phyloP scores from a whole-genome alignment of 2,888 invertebrate genomes.

The Myopa tessellatipennis region DNA sequence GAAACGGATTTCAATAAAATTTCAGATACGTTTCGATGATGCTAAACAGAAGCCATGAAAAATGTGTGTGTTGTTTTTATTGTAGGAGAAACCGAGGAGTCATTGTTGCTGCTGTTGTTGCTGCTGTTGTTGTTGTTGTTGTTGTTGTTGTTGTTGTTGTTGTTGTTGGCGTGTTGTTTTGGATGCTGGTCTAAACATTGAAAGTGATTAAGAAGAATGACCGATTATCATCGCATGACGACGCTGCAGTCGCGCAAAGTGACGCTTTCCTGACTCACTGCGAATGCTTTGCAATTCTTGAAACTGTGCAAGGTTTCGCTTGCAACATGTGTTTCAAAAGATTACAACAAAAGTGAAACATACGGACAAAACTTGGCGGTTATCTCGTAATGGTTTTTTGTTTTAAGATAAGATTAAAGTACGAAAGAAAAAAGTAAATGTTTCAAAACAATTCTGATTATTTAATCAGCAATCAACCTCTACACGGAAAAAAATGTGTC shows the following conservation, averaged over 20 bases:
- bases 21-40: not conserved
- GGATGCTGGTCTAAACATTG: not conserved
- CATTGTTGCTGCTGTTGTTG: too few relatives aligned
- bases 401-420: too few relatives aligned
- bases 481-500: too few relatives aligned
- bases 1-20: not conserved
- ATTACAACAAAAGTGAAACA: too few relatives aligned
- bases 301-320: not conserved
- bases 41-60: not conserved
- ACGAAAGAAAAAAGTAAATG: too few relatives aligned
- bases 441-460: too few relatives aligned
- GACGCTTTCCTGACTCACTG: not conserved
- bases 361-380: too few relatives aligned
- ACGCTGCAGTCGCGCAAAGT: not conserved
- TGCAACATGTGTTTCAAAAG: not conserved
- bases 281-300: not conserved
- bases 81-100: not conserved
- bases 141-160: too few relatives aligned
- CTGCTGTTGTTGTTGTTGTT: not conserved
- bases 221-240: not conserved
- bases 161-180: not conserved
- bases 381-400: too few relatives aligned
- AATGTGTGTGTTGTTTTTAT: not conserved
- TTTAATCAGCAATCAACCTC: too few relatives aligned
- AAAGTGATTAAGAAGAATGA: slow-evolving; percentile 2